phyloP scores from a whole-genome alignment of 2,113 vertebrate species.

The Brachionichthys hirsutus region DNA sequence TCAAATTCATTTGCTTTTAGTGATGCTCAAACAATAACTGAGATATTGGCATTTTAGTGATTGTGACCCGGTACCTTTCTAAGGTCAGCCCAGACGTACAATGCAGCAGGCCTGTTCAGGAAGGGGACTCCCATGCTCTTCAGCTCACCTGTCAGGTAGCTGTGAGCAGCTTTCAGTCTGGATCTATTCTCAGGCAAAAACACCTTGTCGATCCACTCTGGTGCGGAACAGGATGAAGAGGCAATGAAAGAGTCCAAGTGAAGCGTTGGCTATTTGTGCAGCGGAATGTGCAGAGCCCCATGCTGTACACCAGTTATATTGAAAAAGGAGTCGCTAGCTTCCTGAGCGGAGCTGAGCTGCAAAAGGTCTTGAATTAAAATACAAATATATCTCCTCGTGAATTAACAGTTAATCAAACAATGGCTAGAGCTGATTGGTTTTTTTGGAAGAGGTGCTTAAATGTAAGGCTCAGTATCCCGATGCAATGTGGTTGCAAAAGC shows the following conservation, averaged over 20 bases:
- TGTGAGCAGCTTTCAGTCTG: slow-evolving; percentile 85
- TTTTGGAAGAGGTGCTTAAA: not conserved
- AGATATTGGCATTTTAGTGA: not conserved
- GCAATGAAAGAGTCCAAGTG: slow-evolving; percentile 7
- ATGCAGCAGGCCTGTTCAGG: slow-evolving; percentile 82
- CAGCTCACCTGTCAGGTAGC: slow-evolving; percentile 84
- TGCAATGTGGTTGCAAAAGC: too few species aligned
- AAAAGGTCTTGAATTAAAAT: not conserved
- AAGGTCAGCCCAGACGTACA: slow-evolving; percentile 93
- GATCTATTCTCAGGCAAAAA: slow-evolving; percentile 86
- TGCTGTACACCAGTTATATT: not conserved
- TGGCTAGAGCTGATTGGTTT: not conserved
- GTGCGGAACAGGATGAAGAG: slow-evolving; percentile 9
- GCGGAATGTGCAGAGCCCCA: not conserved
- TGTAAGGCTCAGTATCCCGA: not conserved
- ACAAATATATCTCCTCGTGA: slow-evolving; percentile 2
- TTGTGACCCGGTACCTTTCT: slow-evolving; percentile 81
- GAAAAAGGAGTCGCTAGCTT: not conserved
- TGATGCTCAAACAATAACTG: not conserved
- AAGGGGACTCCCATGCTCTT: slow-evolving; percentile 83
- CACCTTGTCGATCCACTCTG: slow-evolving; percentile 90
- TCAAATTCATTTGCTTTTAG: not conserved
- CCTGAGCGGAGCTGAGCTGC: not conserved
- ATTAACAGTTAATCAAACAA: slow-evolving; percentile 4
- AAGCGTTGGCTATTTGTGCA: not conserved